Conservation (phyloP, 92 coral and sea anemone species). For the Parazoanthus darwini region DNA sequence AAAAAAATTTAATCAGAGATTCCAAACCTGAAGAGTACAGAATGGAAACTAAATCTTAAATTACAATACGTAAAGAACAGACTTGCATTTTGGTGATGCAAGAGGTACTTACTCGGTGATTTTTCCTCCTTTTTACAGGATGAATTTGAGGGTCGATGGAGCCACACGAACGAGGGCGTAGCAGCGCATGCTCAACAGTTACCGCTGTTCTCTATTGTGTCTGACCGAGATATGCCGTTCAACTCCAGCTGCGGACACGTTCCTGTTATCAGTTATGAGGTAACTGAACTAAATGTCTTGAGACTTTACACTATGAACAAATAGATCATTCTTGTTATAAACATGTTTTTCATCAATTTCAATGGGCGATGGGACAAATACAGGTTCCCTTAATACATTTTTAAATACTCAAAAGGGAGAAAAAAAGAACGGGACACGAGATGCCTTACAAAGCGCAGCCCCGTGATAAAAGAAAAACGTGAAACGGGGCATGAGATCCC, state of each 20-base stretch:
- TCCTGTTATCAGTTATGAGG: constrained; percentile 88
- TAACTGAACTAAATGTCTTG: constrained; percentile 29
- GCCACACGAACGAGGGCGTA: constrained; percentile 54
- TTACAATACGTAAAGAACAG: background rate
- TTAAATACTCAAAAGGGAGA: too few species aligned
- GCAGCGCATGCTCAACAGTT: constrained; percentile 53
- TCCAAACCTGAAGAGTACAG: background rate
- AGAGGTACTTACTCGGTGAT: background rate
- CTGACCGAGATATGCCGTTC: constrained; percentile 91
- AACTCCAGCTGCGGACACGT: constrained; percentile 86
- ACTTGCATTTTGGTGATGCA: background rate
- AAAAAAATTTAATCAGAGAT: too few species aligned
- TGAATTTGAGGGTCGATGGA: constrained; percentile 68
- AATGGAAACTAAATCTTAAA: background rate
- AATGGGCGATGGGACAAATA: too few species aligned
- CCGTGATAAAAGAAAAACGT: too few species aligned
- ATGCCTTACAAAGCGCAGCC: too few species aligned
- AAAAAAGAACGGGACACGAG: too few species aligned
- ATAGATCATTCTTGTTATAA: background rate
- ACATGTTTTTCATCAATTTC: too few species aligned
- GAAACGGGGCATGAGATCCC: too few species aligned
- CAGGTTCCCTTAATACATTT: too few species aligned
- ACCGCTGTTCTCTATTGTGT: constrained; percentile 72
- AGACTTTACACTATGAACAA: background rate
- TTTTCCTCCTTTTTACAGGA: constrained; percentile 50